Evolutionary conservation across 2,797 vertebrate genomes (phyloP).

Genomic region (Lacerta agilis): DNA sequence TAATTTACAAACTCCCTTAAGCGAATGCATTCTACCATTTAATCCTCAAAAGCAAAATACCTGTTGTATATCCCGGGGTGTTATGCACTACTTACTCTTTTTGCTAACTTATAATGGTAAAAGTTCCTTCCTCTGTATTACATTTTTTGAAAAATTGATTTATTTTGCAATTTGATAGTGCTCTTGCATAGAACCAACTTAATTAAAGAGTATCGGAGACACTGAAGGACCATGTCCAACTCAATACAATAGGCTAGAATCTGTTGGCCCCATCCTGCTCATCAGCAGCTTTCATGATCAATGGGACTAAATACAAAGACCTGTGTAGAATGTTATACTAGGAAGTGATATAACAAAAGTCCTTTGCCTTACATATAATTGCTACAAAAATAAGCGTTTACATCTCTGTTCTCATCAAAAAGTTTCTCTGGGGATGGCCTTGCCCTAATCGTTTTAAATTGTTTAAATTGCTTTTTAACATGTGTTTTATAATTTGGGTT

Average conservation of each 20-base stretch:
- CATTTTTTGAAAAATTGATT: slow-evolving; percentile 31
- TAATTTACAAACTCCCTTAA: slow-evolving; percentile 29
- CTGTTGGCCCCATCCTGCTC: slow-evolving; percentile 43
- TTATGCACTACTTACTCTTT: slow-evolving; percentile 7
- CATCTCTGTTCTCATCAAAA: no score
- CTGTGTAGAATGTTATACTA: slow-evolving; percentile 45
- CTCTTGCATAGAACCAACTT: slow-evolving; percentile 46
- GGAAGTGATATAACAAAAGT: slow-evolving; percentile 47
- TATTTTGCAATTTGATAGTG: not conserved
- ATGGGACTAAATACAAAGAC: slow-evolving; percentile 44
- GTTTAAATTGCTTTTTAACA: no score
- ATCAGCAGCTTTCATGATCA: slow-evolving; percentile 38
- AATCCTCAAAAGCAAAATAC: slow-evolving; percentile 26
- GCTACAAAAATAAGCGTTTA: not conserved
- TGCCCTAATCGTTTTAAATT: no score
- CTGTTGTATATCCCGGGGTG: slow-evolving; percentile 7
- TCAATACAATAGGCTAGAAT: slow-evolving; percentile 49
- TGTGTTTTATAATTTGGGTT: no score
- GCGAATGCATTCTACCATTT: slow-evolving; percentile 33
- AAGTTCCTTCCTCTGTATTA: slow-evolving; percentile 17
- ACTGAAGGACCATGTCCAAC: slow-evolving; percentile 45
- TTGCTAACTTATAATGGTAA: slow-evolving; percentile 23
- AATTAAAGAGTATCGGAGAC: slow-evolving; percentile 36
- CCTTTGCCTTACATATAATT: not conserved
- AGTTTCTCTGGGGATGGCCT: no score